phyloP scores from a whole-genome alignment of 1,140 invertebrate genomes.

The Aphis gossypii region DNA sequence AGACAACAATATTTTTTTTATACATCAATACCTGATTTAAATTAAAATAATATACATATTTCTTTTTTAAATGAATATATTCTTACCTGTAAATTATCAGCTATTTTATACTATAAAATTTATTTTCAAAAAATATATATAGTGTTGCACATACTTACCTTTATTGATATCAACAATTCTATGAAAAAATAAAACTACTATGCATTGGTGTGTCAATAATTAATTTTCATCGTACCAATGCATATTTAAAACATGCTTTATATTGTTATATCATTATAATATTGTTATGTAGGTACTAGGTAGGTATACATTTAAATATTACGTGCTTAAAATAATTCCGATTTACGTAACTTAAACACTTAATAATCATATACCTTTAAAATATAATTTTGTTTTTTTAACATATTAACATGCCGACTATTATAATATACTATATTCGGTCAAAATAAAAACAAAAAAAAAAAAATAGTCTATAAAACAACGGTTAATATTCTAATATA shows the following conservation, averaged over 20 bases:
- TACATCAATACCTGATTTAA: not conserved
- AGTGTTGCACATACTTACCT: not conserved
- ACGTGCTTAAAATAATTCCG: constrained; percentile 33
- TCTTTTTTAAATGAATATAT: not conserved
- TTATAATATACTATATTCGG: not conserved
- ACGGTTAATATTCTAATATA: not conserved
- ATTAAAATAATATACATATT: not conserved
- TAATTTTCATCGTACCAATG: not conserved
- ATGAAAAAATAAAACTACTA: not conserved
- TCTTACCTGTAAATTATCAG: not conserved
- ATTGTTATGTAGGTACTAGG: too few species aligned
- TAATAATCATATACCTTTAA: constrained; percentile 11
- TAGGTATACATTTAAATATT: not conserved
- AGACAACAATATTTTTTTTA: not conserved
- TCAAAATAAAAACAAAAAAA: not conserved
- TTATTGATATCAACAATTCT: not conserved
- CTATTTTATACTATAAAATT: not conserved
- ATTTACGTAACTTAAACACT: constrained; percentile 42
- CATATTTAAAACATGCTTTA: not conserved
- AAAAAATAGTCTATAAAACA: not conserved
- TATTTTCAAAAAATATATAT: not conserved
- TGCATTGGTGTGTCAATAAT: not conserved
- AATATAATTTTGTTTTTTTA: not conserved
- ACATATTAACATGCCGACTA: not conserved
- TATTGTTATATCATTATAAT: not conserved